Evolutionary conservation across 2,113 vertebrate genomes (phyloP).

Genomic region (Erythrolamprus reginae): DNA sequence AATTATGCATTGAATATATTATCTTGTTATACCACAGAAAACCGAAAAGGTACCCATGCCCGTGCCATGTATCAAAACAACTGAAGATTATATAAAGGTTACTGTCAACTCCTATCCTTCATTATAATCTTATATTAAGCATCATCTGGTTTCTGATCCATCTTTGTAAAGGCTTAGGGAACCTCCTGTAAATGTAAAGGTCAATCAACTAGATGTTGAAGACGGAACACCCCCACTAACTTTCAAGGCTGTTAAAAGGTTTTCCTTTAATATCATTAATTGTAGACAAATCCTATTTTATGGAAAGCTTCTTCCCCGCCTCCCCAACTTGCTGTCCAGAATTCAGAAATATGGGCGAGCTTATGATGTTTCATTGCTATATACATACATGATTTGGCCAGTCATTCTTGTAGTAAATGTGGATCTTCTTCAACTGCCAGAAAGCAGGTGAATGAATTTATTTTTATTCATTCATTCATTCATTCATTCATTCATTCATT

Average conservation of each 20-base stretch:
- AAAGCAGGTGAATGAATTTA: too few species aligned
- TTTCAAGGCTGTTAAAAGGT: neutral
- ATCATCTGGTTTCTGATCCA: neutral
- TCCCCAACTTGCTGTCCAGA: neutral
- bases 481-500: too few species aligned
- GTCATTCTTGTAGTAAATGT: neutral
- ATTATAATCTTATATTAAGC: neutral
- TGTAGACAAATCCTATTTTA: neutral
- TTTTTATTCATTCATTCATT: too few species aligned
- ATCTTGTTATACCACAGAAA: conserved; percentile 9
- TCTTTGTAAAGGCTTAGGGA: neutral
- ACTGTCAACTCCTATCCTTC: conserved; percentile 6
- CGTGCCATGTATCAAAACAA: neutral
- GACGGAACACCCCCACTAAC: neutral
- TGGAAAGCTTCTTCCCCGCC: neutral
- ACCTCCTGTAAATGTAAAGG: neutral
- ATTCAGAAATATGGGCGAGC: neutral
- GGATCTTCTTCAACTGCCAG: neutral
- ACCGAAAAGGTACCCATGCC: rapidly evolving
- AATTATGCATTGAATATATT: neutral
- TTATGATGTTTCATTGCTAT: neutral
- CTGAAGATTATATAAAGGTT: rapidly evolving
- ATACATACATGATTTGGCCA: neutral
- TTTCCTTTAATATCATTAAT: neutral
- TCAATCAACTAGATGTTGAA: neutral